Evolutionary conservation across 2,888 invertebrate genomes (phyloP).

Genomic region (Tetrapedia diversipes): DNA sequence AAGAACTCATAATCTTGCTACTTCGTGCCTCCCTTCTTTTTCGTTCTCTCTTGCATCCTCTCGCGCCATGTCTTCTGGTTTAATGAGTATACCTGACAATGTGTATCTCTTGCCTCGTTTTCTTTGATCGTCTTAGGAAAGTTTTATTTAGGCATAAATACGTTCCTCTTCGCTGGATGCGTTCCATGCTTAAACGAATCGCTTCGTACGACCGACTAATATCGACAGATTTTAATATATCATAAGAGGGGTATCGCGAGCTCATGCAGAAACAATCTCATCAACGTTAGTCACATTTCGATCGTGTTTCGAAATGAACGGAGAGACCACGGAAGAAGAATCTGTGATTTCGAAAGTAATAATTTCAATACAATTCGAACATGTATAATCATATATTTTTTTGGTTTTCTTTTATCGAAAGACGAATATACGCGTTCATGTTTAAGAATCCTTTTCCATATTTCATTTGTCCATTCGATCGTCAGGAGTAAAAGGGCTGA

Average conservation of each 20-base stretch:
- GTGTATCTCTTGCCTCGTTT: slow-evolving; percentile 46
- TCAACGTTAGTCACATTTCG: slow-evolving; percentile 58
- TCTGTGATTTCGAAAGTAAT: slow-evolving; percentile 34
- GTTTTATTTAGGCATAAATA: slow-evolving; percentile 69
- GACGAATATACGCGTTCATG: slow-evolving; percentile 32
- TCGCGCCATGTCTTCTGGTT: slow-evolving; percentile 38
- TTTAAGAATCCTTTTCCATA: slow-evolving; percentile 6
- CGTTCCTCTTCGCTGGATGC: slow-evolving; percentile 48
- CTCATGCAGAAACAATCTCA: slow-evolving; percentile 25
- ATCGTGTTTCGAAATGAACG: slow-evolving; percentile 58
- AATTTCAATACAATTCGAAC: slow-evolving; percentile 42
- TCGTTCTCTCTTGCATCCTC: slow-evolving; percentile 28
- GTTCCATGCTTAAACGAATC: slow-evolving; percentile 44
- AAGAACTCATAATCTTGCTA: no score
- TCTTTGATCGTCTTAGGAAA: slow-evolving; percentile 66
- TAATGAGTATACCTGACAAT: slow-evolving; percentile 58
- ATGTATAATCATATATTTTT: slow-evolving; percentile 42
- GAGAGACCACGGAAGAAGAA: slow-evolving; percentile 47
- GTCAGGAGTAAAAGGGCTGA: slow-evolving; percentile 34
- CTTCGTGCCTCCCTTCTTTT: background rate
- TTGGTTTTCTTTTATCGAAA: slow-evolving; percentile 21
- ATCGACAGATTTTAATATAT: slow-evolving; percentile 50
- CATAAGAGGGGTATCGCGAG: slow-evolving; percentile 27
- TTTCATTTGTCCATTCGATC: slow-evolving; percentile 23
- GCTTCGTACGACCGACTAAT: slow-evolving; percentile 49